A percentile compares a stretch with the other conserved stretches of the same genome.
Conservation (phyloP, 92 coral and sea anemone genomes). For the Bergia puertoricense region DNA sequence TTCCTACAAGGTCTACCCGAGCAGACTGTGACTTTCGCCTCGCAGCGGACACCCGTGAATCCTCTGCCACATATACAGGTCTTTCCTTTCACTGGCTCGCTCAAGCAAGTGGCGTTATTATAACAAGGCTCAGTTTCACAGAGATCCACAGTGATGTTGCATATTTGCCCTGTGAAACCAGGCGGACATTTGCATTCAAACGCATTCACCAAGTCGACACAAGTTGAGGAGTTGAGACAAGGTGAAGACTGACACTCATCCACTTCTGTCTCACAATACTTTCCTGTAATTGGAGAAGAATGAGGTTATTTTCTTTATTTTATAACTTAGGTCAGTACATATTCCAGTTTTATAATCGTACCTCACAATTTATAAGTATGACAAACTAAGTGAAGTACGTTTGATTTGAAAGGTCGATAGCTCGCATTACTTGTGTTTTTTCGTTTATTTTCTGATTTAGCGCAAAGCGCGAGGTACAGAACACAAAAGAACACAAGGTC, state of each 20-base stretch:
- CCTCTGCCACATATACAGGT: slow-evolving; percentile 51
- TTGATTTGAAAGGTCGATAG: no score
- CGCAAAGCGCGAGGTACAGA: no score
- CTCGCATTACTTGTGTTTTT: no score
- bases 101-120: slow-evolving; percentile 52
- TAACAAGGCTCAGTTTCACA: slow-evolving; percentile 50
- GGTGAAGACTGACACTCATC: slow-evolving; percentile 52
- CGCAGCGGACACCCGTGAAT: slow-evolving; percentile 60
- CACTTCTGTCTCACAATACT: slow-evolving; percentile 55
- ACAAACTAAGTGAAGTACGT: no score
- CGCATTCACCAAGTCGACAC: slow-evolving; percentile 47
- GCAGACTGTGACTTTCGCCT: slow-evolving; percentile 30
- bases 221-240: slow-evolving; percentile 60
- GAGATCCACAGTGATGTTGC: slow-evolving; percentile 56
- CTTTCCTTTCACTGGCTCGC: slow-evolving; percentile 41
- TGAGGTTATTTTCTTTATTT: background rate
- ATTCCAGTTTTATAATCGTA: no score
- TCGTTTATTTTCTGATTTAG: no score
- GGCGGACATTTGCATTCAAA: slow-evolving; percentile 60
- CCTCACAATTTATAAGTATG: no score
- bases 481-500: no score
- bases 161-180: slow-evolving; percentile 61
- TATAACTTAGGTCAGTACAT: background rate
- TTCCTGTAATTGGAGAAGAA: slow-evolving; percentile 47
- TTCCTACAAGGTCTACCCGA: slow-evolving; percentile 36